These are phyloP conservation scores for Calliopum simillimum DNA, from an alignment of 2,888 invertebrate species.

Conservation along the genomic window DNA sequence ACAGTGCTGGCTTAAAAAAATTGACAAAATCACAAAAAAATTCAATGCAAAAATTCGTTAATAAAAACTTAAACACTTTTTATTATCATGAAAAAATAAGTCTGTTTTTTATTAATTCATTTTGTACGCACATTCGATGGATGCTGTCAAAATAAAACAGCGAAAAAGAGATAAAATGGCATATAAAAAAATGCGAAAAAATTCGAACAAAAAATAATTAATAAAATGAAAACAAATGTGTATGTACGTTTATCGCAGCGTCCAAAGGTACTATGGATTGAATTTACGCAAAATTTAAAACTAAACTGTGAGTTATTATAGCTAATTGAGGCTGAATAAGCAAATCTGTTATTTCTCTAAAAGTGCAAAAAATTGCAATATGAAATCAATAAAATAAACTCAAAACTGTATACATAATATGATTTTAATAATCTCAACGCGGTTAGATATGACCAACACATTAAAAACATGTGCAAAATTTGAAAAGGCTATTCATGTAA, in stretches of 20 bases:
- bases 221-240: not conserved
- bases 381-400: too few species aligned
- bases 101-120: slow-evolving; percentile 17
- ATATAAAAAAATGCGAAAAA: not conserved
- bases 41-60: not conserved
- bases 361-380: too few species aligned
- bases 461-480: too few species aligned
- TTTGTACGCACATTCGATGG: not conserved
- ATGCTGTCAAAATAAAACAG: slow-evolving; percentile 12
- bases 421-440: too few species aligned
- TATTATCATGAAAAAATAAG: not conserved
- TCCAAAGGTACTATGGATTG: too few species aligned
- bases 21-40: not conserved
- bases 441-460: too few species aligned
- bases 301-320: too few species aligned
- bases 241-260: not conserved
- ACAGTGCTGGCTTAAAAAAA: not conserved
- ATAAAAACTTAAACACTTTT: slow-evolving; percentile 1
- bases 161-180: not conserved
- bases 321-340: too few species aligned
- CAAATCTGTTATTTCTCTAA: too few species aligned
- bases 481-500: too few species aligned
- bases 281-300: too few species aligned
- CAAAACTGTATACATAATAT: too few species aligned
- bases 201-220: not conserved